These are phyloP conservation scores for Labroides dimidiatus DNA, from an alignment of 2,797 vertebrate species.

Conservation along the genomic window DNA sequence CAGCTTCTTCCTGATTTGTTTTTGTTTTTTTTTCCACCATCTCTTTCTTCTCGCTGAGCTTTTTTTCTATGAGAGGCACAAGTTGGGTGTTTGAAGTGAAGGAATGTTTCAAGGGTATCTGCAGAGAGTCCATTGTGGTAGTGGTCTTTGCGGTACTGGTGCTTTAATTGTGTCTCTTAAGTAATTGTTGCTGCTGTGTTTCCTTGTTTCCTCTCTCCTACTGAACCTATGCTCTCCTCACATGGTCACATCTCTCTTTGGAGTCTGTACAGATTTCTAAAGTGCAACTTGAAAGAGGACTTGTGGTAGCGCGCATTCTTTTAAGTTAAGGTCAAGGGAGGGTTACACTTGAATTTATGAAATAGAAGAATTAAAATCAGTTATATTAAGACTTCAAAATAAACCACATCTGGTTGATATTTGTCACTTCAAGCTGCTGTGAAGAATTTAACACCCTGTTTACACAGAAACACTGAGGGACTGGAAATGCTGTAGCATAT, in stretches of 20 bases:
- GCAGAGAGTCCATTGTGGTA: slow-evolving; percentile 65
- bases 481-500: no score
- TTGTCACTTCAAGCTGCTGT: background rate
- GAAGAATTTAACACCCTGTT: no score
- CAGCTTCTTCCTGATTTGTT: slow-evolving; percentile 82
- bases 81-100: slow-evolving; percentile 79
- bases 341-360: background rate
- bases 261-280: slow-evolving; percentile 3
- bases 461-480: no score
- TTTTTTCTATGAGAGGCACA: slow-evolving; percentile 55
- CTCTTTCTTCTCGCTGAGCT: slow-evolving; percentile 68
- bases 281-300: background rate
- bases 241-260: slow-evolving; percentile 9
- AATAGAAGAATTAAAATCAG: background rate
- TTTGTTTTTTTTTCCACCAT: slow-evolving; percentile 54
- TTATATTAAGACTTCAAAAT: background rate
- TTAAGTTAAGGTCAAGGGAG: background rate
- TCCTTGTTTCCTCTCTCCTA: slow-evolving; percentile 34
- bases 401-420: background rate
- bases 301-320: background rate
- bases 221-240: slow-evolving; percentile 27
- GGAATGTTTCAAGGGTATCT: slow-evolving; percentile 80
- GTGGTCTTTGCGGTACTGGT: slow-evolving; percentile 62
- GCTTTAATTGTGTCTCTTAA: slow-evolving; percentile 78
- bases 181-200: slow-evolving; percentile 55